phyloP scores from a whole-genome alignment of 2,888 invertebrate species.

The Machimus rusticus region DNA sequence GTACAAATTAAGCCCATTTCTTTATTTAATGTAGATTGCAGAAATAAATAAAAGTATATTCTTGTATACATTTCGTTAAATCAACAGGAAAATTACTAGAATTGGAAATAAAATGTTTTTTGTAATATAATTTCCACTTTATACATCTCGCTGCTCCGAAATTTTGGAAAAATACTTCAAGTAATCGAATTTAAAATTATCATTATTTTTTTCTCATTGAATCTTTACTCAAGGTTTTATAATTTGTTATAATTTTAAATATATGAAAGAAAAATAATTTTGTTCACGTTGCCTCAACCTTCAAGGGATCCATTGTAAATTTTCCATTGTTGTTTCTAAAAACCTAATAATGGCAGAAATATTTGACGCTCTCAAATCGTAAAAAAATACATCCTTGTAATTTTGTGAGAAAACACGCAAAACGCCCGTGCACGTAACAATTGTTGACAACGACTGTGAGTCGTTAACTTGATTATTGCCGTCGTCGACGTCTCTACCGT shows the following conservation, averaged over 20 bases:
- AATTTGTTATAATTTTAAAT: background rate
- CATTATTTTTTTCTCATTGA: background rate
- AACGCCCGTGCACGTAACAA: background rate
- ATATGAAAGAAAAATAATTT: background rate
- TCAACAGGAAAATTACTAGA: too few relatives aligned
- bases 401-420: background rate
- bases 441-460: background rate
- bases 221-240: background rate
- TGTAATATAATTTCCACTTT: too few relatives aligned
- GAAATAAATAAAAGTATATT: too few relatives aligned
- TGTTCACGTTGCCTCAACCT: background rate
- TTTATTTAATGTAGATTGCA: too few relatives aligned
- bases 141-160: too few relatives aligned
- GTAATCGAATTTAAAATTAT: background rate
- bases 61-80: too few relatives aligned
- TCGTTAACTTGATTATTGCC: background rate
- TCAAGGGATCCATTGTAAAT: background rate
- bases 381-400: background rate
- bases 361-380: background rate
- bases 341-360: background rate
- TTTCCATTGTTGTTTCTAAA: background rate
- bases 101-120: background rate
- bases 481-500: background rate
- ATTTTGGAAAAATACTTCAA: background rate
- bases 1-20: too few relatives aligned